Evolutionary conservation across 2,113 vertebrate species (phyloP), one percentile per base, ranked within the genome.

Genomic region (Chaenogobius annularis): DNA sequence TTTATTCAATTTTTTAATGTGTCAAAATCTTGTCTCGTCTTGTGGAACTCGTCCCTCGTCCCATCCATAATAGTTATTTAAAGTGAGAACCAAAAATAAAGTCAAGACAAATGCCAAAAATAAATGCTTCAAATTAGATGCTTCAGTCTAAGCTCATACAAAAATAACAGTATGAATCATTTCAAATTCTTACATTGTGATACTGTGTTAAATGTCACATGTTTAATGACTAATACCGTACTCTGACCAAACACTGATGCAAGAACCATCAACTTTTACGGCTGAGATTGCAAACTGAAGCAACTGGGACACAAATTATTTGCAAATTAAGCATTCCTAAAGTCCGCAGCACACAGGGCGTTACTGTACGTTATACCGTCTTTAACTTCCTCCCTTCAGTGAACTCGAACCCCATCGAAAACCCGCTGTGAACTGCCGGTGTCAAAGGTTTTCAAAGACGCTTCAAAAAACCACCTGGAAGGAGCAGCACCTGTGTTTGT

Each of bases 381-480:
- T 55, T 71, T 62, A 12, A n/a, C 50, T 52, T 52, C 50, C 72
- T 47, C 56, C 68, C 1, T 2, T 56, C 10, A 22, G 67, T 63
- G 77, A 37, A 22, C 55, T 26, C n/a, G 12, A 17, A 19, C 9
- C 10, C 9, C 15, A 61, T 40, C 54, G 7, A 14, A 64, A 69
- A 66, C 37, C 66, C 40, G 59, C 43, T 40, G 55, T 47, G 3
- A 22, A 65, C 17, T 47, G 1, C 2, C 70, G 65, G 52, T 15
- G 58, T 78, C 67, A n/a, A 75, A 67, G 15, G 8, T 43, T 61
- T 31, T 75, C 62, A 59, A 44, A 1, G 19, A 22, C 44, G 58
- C 77, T 58, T 55, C 56, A 72, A 48, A n/a, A 68, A 70, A 43
- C 47, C 82, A 82, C 68, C 82, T 74, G 55, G 80, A 22, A 0